Evolutionary conservation across 2,797 vertebrate species (phyloP).

Genomic region (Oreochromis grahami): DNA sequence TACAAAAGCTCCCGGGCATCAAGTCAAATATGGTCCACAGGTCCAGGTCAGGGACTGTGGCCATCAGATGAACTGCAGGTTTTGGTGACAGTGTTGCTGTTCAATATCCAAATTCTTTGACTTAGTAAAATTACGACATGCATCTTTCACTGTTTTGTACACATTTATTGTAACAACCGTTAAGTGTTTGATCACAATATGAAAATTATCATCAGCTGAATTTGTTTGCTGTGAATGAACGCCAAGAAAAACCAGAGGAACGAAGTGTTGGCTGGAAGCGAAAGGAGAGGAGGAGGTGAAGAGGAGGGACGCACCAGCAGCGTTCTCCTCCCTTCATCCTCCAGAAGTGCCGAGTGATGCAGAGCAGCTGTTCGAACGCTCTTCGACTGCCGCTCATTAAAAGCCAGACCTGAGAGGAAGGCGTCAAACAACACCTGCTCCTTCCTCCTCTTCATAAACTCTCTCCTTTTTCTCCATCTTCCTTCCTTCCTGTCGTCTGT

Average conservation of each 20-base stretch:
- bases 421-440: conserved; percentile 38
- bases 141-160: not conserved
- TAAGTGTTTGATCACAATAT: not conserved
- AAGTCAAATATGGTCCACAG: not conserved
- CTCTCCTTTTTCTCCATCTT: not conserved
- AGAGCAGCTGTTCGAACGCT: conserved; percentile 68
- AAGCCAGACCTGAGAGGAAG: conserved; percentile 48
- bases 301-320: not conserved
- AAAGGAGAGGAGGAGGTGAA: not conserved
- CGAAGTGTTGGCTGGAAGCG: not conserved
- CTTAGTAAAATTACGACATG: not conserved
- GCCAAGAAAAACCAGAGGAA: not conserved
- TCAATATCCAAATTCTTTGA: not conserved
- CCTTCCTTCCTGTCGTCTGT: not conserved
- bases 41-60: not conserved
- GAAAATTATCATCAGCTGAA: not conserved
- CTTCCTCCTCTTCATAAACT: not conserved
- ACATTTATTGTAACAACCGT: not conserved
- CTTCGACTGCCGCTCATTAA: conserved; percentile 50
- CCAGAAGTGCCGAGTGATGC: not conserved
- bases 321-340: not conserved
- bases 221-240: not conserved
- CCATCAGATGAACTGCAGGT: not conserved
- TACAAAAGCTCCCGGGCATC: not conserved
- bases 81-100: not conserved